Base-by-base conservation (phyloP, 2,797 vertebrate species). In the Hylomyscus alleni region DNA sequence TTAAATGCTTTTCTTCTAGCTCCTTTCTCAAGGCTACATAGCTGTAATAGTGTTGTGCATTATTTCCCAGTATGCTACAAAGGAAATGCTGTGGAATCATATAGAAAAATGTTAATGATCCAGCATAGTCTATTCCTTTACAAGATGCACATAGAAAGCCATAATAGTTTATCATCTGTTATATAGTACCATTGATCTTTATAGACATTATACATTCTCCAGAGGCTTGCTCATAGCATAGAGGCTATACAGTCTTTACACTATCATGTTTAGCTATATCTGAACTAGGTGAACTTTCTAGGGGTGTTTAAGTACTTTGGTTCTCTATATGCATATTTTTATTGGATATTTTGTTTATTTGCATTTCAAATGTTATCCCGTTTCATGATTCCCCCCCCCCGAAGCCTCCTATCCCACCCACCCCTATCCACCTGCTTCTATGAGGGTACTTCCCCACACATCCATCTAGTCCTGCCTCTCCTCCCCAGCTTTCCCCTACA, bases 41-140 rank as follows among this genome's bases (percentile, higher is more conserved):
- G 50, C 29, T 93, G 52, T 91, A 91, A 94, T 95, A 93, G 75
- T 94, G 60, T 15, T 80, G 77, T 84, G 69, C 69, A 86, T 95
- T 95, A 94, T 96, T 97, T 56, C 0, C 0, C 56, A 58, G 0
- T 84, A 88, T 67, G 24, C 93, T 94, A 95, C 0, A 9, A n/a
- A 75, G 91, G 75, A 97, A 97, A 89, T 56, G 6, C 56, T 89
- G 0, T 94, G 91, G 83, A 90, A 90, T 89, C 95, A 67, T 93
- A 34, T 0, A 12, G 34, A 92, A 91, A 81, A 5, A 52, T 9
- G 85, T 88, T 96, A 95, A 96, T 6, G 89, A 96, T 85, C 89
- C 37, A 37, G 90, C 75, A 78, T 19, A 17, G 0, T 75, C 97
- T 98, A 95, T 97, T 95, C 83, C 31, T 69, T 97, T 95, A 94